Percentiles rank a stretch among this genome's conserved stretches.
Conservation (phyloP, 1,140 invertebrate species). For the Rhysida immarginata region DNA sequence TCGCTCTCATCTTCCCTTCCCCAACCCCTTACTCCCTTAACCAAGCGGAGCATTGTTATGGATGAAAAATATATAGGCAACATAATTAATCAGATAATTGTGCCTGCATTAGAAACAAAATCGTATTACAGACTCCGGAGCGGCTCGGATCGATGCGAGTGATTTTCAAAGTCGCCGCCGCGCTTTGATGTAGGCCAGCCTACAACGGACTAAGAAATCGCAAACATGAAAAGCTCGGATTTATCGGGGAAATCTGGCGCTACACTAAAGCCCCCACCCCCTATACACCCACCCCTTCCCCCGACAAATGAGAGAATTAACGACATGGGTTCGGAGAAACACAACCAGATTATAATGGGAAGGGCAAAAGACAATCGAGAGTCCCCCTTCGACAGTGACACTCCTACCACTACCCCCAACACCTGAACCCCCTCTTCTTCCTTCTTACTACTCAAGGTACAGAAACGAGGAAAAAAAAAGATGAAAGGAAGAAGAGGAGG, state of each 20-base stretch:
- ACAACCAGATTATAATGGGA: no score
- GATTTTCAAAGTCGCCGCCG: conserved; percentile 8
- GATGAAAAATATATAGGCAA: no score
- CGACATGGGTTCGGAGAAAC: neutral
- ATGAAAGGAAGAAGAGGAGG: no score
- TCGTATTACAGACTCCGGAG: conserved; percentile 1
- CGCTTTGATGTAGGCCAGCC: conserved; percentile 1
- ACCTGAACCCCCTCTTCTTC: no score
- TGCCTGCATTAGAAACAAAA: conserved; percentile 10
- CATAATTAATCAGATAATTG: conserved; percentile 13
- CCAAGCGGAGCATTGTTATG: neutral
- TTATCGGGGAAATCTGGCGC: neutral
- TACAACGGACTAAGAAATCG: neutral
- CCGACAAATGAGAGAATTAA: conserved; percentile 5
- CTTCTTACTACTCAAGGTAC: no score
- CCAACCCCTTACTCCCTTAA: neutral
- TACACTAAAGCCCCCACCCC: neutral
- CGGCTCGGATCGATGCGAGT: neutral
- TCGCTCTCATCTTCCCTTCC: no score
- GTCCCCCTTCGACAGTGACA: no score
- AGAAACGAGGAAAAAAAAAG: no score
- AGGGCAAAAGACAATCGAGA: no score
- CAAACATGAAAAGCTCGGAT: conserved; percentile 6
- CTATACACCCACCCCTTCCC: no score
- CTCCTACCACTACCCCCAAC: no score